A percentile compares a stretch with the other conserved stretches of the same genome.
Conservation (phyloP, 2,797 vertebrate genomes). For the Semotilus atromaculatus region DNA sequence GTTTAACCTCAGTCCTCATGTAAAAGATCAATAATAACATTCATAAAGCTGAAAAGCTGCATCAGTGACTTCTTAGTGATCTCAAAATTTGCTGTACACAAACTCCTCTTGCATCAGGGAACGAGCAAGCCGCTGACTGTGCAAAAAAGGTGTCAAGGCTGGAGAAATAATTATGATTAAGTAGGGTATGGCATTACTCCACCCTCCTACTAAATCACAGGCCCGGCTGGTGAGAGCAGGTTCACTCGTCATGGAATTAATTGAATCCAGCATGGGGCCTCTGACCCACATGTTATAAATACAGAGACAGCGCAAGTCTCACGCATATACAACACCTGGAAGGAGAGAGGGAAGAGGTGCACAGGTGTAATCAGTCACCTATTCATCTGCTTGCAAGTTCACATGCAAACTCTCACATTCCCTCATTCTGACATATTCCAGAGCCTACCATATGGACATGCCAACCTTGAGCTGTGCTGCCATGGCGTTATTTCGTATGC, state of each 20-base stretch:
- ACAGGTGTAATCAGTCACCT: conserved; percentile 37
- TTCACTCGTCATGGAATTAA: conserved; percentile 62
- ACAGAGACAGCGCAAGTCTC: conserved; percentile 48
- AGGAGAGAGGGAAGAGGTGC: conserved; percentile 23
- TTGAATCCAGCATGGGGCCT: conserved; percentile 55
- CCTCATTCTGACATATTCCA: conserved; percentile 22
- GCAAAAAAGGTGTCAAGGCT: conserved; percentile 64
- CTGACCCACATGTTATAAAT: conserved; percentile 77
- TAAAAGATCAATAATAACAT: background rate
- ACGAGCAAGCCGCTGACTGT: conserved; percentile 64
- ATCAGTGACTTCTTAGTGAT: conserved; percentile 25
- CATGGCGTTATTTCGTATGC: background rate
- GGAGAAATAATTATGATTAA: conserved; percentile 77
- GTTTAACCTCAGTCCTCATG: background rate
- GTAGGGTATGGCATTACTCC: conserved; percentile 59
- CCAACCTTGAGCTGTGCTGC: conserved; percentile 15
- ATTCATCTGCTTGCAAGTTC: conserved; percentile 35
- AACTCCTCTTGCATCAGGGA: conserved; percentile 41
- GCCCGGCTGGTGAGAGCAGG: conserved; percentile 45
- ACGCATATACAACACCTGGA: conserved; percentile 64
- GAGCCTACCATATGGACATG: conserved; percentile 29
- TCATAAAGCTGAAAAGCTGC: background rate
- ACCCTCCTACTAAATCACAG: conserved; percentile 70
- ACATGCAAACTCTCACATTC: conserved; percentile 15
- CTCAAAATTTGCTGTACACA: conserved; percentile 12